Conservation (phyloP, 2,113 vertebrate genomes). For the Indicator maculatus region DNA sequence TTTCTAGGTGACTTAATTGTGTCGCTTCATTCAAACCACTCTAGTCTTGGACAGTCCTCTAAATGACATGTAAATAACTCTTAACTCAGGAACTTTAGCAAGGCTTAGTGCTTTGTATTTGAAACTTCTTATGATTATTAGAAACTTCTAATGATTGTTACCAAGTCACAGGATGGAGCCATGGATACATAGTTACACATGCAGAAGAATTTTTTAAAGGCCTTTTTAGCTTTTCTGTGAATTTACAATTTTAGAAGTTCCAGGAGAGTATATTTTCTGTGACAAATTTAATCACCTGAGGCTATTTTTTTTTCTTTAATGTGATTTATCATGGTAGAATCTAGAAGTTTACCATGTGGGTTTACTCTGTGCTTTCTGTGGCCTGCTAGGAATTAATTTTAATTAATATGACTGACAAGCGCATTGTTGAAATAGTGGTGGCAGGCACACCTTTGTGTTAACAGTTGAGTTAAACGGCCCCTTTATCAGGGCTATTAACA, state of each 20-base stretch:
- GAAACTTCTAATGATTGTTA: not conserved
- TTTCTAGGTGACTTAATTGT: not conserved
- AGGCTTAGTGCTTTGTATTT: not conserved
- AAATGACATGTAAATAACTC: not conserved
- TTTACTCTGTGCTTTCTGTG: constrained; percentile 10
- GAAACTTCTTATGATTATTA: not conserved
- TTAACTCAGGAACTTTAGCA: not conserved
- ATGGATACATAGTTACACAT: not conserved
- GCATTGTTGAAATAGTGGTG: constrained; percentile 40
- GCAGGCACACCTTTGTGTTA: constrained; percentile 36
- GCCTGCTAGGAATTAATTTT: constrained; percentile 58
- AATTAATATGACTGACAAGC: constrained; percentile 43
- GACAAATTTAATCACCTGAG: constrained; percentile 24
- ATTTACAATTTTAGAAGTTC: constrained; percentile 49
- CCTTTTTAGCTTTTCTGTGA: constrained; percentile 14
- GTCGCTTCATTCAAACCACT: not conserved
- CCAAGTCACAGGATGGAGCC: not conserved
- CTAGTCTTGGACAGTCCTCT: not conserved
- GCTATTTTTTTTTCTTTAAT: constrained; percentile 4
- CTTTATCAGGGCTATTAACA: constrained; percentile 53
- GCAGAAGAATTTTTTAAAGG: constrained; percentile 18
- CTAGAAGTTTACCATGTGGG: constrained; percentile 13
- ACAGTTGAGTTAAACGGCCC: constrained; percentile 32
- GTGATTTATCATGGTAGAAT: constrained; percentile 36
- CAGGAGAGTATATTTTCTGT: constrained; percentile 41